A percentile compares a stretch with the other conserved stretches of the same genome.
Evolutionary conservation across 2,797 vertebrate genomes (phyloP).

Genomic region (Amphiprion clarkii): DNA sequence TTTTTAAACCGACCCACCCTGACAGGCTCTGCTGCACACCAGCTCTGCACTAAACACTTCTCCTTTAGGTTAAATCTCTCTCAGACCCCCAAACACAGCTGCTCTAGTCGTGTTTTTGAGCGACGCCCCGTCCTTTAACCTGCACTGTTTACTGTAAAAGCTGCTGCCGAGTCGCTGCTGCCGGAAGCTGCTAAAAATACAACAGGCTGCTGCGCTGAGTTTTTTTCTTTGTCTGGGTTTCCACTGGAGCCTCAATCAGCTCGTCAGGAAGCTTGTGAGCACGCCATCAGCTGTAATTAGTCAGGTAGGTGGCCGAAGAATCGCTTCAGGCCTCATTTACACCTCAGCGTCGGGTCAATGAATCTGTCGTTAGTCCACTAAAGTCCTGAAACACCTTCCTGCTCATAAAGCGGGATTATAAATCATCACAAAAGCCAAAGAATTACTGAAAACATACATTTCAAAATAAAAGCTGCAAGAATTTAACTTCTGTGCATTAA

Average conservation of each 20-base stretch:
- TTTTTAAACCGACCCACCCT: too few species aligned
- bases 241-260: neutral
- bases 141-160: constrained; percentile 19
- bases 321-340: neutral
- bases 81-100: constrained; percentile 13
- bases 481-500: too few species aligned
- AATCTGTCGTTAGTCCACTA: too few species aligned
- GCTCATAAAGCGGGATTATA: too few species aligned
- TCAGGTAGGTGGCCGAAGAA: too few species aligned
- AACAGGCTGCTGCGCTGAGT: neutral
- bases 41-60: too few species aligned
- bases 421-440: too few species aligned
- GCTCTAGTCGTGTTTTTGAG: constrained; percentile 3
- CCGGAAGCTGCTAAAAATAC: constrained; percentile 64
- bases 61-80: neutral
- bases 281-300: neutral
- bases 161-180: neutral
- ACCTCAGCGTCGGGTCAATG: too few species aligned
- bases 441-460: too few species aligned
- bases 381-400: too few species aligned
- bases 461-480: too few species aligned
- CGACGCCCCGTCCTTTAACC: neutral
- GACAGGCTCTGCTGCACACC: too few species aligned
- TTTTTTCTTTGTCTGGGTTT: constrained; percentile 4
- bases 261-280: constrained; percentile 2